phyloP scores from a whole-genome alignment of 30 jellyfish, hydroid and myxozoan species.

The Catostylus mosaicus region DNA sequence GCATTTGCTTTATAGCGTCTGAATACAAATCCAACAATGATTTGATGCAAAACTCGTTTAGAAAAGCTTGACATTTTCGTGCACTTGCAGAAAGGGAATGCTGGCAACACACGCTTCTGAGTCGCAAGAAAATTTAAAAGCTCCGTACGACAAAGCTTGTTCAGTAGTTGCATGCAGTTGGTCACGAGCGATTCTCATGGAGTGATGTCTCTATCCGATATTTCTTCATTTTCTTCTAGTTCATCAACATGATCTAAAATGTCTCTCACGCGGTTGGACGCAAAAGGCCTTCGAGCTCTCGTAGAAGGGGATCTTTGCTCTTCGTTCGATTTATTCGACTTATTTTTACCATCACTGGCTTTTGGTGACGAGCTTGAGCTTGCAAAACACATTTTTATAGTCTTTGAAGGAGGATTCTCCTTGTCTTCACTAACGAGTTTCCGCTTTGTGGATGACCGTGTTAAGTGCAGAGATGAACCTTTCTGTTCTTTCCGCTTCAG shows the following conservation, averaged over 20 bases:
- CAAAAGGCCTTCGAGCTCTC: not conserved
- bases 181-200: too few relatives aligned
- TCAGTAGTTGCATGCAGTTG: too few relatives aligned
- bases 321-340: constrained; percentile 1
- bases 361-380: constrained; percentile 23
- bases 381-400: constrained; percentile 42
- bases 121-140: too few relatives aligned
- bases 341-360: not conserved
- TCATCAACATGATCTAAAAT: constrained; percentile 49
- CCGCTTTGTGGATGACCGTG: constrained; percentile 47
- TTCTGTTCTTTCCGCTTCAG: constrained; percentile 20
- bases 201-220: constrained; percentile 12
- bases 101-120: too few relatives aligned
- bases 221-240: not conserved
- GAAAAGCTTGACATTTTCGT: too few relatives aligned
- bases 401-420: constrained; percentile 58
- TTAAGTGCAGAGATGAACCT: not conserved
- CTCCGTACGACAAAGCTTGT: too few relatives aligned
- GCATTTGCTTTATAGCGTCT: too few relatives aligned
- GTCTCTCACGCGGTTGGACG: constrained; percentile 25
- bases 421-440: constrained; percentile 51
- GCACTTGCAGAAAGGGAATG: too few relatives aligned
- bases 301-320: constrained; percentile 11
- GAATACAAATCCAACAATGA: too few relatives aligned
- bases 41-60: too few relatives aligned